Evolutionary conservation across 2,113 vertebrate species (phyloP).

Genomic region (Cebidichthys violaceus): DNA sequence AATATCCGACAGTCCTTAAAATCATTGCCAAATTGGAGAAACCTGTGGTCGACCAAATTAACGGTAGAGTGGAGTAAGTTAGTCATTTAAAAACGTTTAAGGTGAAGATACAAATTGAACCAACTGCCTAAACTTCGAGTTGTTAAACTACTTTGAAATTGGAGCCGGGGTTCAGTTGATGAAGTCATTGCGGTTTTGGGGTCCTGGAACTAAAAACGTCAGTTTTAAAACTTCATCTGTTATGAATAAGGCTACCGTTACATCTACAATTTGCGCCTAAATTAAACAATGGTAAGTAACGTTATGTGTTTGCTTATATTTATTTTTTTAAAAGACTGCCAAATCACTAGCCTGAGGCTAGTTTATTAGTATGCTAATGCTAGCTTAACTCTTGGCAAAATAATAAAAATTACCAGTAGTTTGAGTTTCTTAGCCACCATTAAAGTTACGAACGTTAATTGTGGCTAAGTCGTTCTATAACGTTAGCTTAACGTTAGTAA

Average conservation of each 20-base stretch:
- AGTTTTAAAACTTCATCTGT: no score
- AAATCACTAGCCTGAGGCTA: no score
- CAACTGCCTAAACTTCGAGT: not conserved
- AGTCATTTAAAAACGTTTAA: not conserved
- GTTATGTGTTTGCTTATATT: no score
- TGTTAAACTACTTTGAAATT: not conserved
- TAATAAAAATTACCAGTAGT: not conserved
- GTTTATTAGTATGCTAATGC: not conserved
- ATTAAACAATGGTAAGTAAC: conserved; percentile 41
- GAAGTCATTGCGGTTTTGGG: no score
- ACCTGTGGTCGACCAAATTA: not conserved
- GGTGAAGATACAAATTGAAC: not conserved
- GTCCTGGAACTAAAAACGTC: no score
- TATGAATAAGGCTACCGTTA: not conserved
- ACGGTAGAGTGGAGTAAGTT: not conserved
- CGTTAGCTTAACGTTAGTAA: not conserved
- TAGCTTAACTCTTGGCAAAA: not conserved
- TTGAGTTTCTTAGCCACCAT: no score
- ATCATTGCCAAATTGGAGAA: not conserved
- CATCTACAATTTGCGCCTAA: accelerated
- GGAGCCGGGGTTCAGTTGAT: accelerated
- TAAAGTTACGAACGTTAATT: not conserved
- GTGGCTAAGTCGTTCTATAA: not conserved
- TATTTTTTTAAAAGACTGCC: no score
- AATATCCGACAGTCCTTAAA: not conserved